These are phyloP conservation scores for Naja naja DNA, from an alignment of 2,113 vertebrate genomes.

Conservation along the genomic window DNA sequence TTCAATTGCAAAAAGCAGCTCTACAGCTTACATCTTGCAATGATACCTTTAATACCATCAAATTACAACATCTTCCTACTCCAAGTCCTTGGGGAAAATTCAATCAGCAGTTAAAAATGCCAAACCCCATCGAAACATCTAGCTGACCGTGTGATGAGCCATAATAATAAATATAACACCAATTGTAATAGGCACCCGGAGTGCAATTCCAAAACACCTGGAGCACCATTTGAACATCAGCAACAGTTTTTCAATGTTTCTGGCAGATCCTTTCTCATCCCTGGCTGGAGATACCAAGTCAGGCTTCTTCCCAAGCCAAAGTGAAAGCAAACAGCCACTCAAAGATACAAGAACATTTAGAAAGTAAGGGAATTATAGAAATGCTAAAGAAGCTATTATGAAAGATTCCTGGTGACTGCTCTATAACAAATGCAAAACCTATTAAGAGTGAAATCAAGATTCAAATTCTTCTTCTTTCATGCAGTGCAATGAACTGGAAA, in stretches of 20 bases:
- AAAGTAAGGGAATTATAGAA: not conserved
- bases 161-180: not conserved
- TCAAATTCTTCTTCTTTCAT: not conserved
- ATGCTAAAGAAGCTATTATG: not conserved
- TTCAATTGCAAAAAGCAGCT: not conserved
- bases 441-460: not conserved
- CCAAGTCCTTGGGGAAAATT: not conserved
- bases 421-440: not conserved
- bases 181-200: not conserved
- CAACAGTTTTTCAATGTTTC: not conserved
- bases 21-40: not conserved
- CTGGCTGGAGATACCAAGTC: not conserved
- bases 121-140: not conserved
- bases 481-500: not conserved
- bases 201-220: not conserved
- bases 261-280: not conserved
- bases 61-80: not conserved
- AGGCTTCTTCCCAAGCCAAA: not conserved
- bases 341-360: not conserved
- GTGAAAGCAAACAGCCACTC: not conserved
- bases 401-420: not conserved
- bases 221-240: not conserved
- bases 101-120: not conserved
- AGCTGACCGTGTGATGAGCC: not conserved
- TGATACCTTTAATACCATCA: not conserved